phyloP scores from a whole-genome alignment of 2,797 vertebrate genomes.

The Onychomys torridus region DNA sequence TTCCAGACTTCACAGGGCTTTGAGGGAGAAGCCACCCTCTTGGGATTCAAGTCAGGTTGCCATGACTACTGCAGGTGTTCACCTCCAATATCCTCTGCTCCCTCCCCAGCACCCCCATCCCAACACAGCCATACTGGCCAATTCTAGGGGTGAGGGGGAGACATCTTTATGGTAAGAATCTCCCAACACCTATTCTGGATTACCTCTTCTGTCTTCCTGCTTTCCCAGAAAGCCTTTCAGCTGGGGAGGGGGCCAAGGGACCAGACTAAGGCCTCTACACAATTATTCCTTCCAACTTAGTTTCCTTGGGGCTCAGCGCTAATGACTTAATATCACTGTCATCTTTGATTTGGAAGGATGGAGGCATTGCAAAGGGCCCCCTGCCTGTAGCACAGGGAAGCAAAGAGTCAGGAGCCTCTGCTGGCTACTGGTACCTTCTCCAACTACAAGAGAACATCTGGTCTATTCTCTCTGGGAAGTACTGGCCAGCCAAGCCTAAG shows the following conservation, averaged over 20 bases:
- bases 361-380: slow-evolving; percentile 48
- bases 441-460: neutral
- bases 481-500: neutral
- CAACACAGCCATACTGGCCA: slow-evolving; percentile 53
- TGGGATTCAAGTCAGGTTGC: slow-evolving; percentile 75
- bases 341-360: slow-evolving; percentile 66
- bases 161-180: neutral
- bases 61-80: slow-evolving; percentile 76
- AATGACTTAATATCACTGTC: slow-evolving; percentile 70
- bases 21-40: slow-evolving; percentile 69
- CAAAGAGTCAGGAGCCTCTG: slow-evolving; percentile 34
- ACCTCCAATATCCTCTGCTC: slow-evolving; percentile 43
- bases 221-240: slow-evolving; percentile 18
- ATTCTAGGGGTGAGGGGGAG: slow-evolving; percentile 1
- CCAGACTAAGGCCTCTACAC: neutral
- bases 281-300: slow-evolving; percentile 40
- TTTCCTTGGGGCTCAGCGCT: slow-evolving; percentile 60
- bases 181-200: neutral
- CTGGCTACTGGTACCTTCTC: neutral
- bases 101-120: neutral
- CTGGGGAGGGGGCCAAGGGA: neutral
- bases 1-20: slow-evolving; percentile 67
- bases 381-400: neutral
- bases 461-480: neutral
- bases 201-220: neutral